Base-by-base conservation (phyloP, 1,140 invertebrate genomes). In the Monomorium pharaonis region DNA sequence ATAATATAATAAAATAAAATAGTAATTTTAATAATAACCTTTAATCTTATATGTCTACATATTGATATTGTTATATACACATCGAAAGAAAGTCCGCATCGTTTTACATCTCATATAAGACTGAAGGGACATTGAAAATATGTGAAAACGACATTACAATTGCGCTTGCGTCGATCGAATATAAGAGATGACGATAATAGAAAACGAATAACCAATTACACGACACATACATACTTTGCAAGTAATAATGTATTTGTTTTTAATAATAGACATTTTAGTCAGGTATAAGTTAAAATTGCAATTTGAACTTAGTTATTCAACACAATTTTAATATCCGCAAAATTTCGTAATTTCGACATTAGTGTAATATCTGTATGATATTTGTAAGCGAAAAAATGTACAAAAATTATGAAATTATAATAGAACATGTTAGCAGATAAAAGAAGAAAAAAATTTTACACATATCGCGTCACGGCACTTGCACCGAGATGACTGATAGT, bases 151-250 rank as follows among this genome's bases (percentile, higher is more conserved):
- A 14, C n/a, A 16, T 60, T 58, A 24, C 37, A 47, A 60, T 47
- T 72, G 78, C 67, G 78, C 78, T 6, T 83, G 78, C 67, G 67
- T 83, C 51, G 37, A 74, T 83, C 67, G 51, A 83, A 58, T 24
- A 37, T 33, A 37, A 4, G 37, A 7, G 16, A 30, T 1, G 16
- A 74, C 0, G 18, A 18, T 2, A 16, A 14, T 21, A 42, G 21
- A 18, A 47, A 44, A 44, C n/a, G 44, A 44, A 47, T 58, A 72
- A 72, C 12, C n/a, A 9, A 9, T 51, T 37, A 24, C 21, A 37
- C 37, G 7, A 3, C 37, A 37, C 37, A 37, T 24, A 24, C 21
- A 51, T 24, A 77, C 6, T 14, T 33, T 37, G 6, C 2, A 33
- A 65, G 4, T 56, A 69, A 51, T 67, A 63, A 78, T 6, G 7